A percentile compares a stretch with the other conserved stretches of the same genome.
phyloP scores from a whole-genome alignment of 2,888 invertebrate genomes.

The Luperina testacea region DNA sequence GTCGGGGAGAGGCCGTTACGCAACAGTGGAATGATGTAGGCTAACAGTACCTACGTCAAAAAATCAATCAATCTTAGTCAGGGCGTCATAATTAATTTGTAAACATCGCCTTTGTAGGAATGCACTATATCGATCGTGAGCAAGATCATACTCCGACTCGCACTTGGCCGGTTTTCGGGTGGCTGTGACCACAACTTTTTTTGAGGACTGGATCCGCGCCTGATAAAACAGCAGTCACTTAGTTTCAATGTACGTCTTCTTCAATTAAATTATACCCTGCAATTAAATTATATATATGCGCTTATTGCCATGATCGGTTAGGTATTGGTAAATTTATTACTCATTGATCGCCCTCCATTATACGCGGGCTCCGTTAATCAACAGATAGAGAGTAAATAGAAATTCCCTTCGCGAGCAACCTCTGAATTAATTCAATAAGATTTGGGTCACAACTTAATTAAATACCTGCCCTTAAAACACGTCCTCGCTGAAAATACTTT shows the following conservation, averaged over 20 bases:
- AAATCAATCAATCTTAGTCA: neutral
- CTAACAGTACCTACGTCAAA: neutral
- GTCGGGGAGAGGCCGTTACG: neutral
- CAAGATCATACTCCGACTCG: too few species aligned
- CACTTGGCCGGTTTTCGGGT: too few species aligned
- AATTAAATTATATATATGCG: neutral
- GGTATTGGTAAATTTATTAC: constrained; percentile 31
- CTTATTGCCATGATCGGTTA: neutral
- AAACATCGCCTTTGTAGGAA: too few species aligned
- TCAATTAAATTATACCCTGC: neutral
- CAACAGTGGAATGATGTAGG: neutral
- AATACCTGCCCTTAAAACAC: constrained; percentile 55
- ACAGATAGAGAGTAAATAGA: constrained; percentile 41
- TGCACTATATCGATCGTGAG: too few species aligned
- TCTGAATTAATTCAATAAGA: constrained; percentile 60
- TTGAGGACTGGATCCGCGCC: too few species aligned
- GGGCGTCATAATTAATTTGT: too few species aligned
- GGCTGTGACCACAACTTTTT: too few species aligned
- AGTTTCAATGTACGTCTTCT: neutral
- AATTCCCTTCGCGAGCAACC: constrained; percentile 23
- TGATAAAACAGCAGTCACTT: neutral
- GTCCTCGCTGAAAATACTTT: constrained; percentile 21
- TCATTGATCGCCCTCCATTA: constrained; percentile 23
- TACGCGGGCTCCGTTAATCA: constrained; percentile 30
- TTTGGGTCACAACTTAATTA: constrained; percentile 63